phyloP scores from a whole-genome alignment of 2,888 invertebrate species.

The Sclerodermus sp. region DNA sequence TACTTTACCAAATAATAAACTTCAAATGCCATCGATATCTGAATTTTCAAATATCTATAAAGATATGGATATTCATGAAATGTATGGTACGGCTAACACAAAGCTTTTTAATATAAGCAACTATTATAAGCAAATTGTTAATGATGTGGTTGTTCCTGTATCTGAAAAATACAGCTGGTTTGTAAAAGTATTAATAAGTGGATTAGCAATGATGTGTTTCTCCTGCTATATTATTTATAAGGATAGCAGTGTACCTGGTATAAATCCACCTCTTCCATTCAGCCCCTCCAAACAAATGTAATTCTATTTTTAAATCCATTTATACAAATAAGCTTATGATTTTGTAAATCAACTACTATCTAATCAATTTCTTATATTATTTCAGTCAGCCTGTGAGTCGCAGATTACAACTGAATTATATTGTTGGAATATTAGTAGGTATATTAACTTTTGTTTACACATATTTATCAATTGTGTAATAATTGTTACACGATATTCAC shows the following conservation, averaged over 20 bases:
- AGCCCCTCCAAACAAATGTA: slow-evolving; percentile 61
- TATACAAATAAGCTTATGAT: neutral
- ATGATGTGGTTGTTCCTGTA: slow-evolving; percentile 8
- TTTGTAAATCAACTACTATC: neutral
- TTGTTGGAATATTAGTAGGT: slow-evolving; percentile 41
- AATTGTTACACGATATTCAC: neutral
- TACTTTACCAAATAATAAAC: slow-evolving; percentile 16
- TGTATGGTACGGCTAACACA: slow-evolving; percentile 13
- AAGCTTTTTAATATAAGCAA: slow-evolving; percentile 22
- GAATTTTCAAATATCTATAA: slow-evolving; percentile 15
- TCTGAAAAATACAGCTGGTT: slow-evolving; percentile 20
- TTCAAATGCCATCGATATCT: slow-evolving; percentile 8
- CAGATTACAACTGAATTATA: slow-evolving; percentile 42
- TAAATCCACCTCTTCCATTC: slow-evolving; percentile 64
- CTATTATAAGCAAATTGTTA: slow-evolving; percentile 22
- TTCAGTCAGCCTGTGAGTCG: slow-evolving; percentile 24
- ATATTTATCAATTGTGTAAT: slow-evolving; percentile 30
- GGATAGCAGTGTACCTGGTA: slow-evolving; percentile 65
- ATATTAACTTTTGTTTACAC: slow-evolving; percentile 42
- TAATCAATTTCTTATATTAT: neutral
- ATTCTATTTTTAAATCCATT: neutral
- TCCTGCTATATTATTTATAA: slow-evolving; percentile 65
- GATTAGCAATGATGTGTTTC: slow-evolving; percentile 60
- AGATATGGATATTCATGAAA: slow-evolving; percentile 5
- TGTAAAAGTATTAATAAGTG: slow-evolving; percentile 47